A percentile compares a stretch with the other conserved stretches of the same genome.
These are phyloP conservation scores for Drosophila melanogaster DNA, from an alignment of 1,140 invertebrate genomes.

Conservation along the genomic window Release_6_plus_ISO1_MT NT_033777.3:20118001-20118500, in stretches of 20 bases:
- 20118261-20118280: conserved; percentile 25
- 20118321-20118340: conserved; percentile 11
- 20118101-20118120: not conserved
- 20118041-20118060: conserved; percentile 1
- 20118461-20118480: conserved; percentile 63
- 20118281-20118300: conserved; percentile 68
- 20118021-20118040: conserved; percentile 1
- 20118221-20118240: conserved; percentile 39
- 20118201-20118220: conserved; percentile 22
- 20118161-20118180: conserved; percentile 32
- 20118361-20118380: conserved; percentile 64
- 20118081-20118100: not conserved
- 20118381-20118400: conserved; percentile 61
- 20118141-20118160: conserved; percentile 1
- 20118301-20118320: conserved; percentile 64
- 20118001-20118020: not conserved
- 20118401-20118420: conserved; percentile 7
- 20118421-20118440: conserved; percentile 12
- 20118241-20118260: conserved; percentile 51
- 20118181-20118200: conserved; percentile 37
- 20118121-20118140: not conserved
- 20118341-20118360: conserved; percentile 39
- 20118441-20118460: conserved; percentile 74
- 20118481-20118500: conserved; percentile 78
- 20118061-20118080: conserved; percentile 8